phyloP scores from a whole-genome alignment of 2,888 invertebrate species.

The Dolichopus griseipennis region DNA sequence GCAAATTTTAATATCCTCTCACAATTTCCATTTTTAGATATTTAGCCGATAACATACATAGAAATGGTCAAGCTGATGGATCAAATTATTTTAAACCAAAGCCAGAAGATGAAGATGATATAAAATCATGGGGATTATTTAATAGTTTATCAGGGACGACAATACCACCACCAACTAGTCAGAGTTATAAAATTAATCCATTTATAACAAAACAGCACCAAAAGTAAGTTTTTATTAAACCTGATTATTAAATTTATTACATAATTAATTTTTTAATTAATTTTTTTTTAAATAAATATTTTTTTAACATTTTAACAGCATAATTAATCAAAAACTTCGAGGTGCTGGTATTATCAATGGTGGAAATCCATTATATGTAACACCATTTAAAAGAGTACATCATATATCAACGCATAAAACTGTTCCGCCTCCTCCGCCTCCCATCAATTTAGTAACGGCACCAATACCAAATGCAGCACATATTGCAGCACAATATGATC shows the following conservation, averaged over 20 bases:
- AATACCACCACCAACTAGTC: constrained; percentile 14
- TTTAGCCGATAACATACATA: constrained; percentile 45
- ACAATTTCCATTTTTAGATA: neutral
- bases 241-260: no score
- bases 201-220: constrained; percentile 33
- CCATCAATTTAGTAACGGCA: constrained; percentile 10
- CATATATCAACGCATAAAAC: constrained; percentile 14
- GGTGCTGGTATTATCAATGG: constrained; percentile 4
- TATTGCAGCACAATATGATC: constrained; percentile 40
- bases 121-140: constrained; percentile 56
- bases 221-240: constrained; percentile 30
- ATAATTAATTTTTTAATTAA: neutral
- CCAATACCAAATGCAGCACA: constrained; percentile 26
- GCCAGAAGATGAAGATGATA: constrained; percentile 51
- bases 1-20: no score
- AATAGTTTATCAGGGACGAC: constrained; percentile 15
- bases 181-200: constrained; percentile 41
- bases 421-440: constrained; percentile 15
- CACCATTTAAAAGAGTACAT: constrained; percentile 10
- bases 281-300: neutral
- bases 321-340: constrained; percentile 12
- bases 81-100: constrained; percentile 45
- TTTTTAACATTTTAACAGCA: constrained; percentile 2
- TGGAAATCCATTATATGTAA: constrained; percentile 13
- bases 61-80: constrained; percentile 48